Evolutionary conservation across 2,113 vertebrate genomes (phyloP).

Genomic region (Chiloscyllium plagiosum): DNA sequence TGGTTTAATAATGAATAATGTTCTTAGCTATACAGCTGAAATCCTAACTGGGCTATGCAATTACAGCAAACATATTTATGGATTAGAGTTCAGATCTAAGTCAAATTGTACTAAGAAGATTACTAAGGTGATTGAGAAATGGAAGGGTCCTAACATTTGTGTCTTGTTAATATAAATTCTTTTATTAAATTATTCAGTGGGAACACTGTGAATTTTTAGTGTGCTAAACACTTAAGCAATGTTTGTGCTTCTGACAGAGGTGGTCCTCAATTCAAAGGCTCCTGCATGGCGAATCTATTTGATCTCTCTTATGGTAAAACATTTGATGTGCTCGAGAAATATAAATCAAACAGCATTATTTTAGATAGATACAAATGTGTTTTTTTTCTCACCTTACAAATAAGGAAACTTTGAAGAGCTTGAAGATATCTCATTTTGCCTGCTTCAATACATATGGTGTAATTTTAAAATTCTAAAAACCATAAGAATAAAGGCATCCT

Average conservation of each 20-base stretch:
- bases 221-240: neutral
- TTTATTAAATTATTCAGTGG: neutral
- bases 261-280: neutral
- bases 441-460: neutral
- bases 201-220: neutral
- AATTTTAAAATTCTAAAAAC: neutral
- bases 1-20: neutral
- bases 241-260: neutral
- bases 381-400: neutral
- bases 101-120: neutral
- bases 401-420: neutral
- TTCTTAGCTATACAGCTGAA: neutral
- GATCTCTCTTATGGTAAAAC: neutral
- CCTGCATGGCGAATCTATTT: neutral
- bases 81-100: neutral
- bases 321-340: neutral
- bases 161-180: neutral
- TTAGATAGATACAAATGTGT: neutral
- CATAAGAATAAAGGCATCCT: neutral
- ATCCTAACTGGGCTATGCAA: neutral
- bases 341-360: neutral
- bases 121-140: neutral
- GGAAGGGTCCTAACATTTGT: neutral
- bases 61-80: neutral
- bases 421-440: neutral